Base-by-base conservation (phyloP, 2,113 vertebrate genomes). In the Oryzias curvinotus region DNA sequence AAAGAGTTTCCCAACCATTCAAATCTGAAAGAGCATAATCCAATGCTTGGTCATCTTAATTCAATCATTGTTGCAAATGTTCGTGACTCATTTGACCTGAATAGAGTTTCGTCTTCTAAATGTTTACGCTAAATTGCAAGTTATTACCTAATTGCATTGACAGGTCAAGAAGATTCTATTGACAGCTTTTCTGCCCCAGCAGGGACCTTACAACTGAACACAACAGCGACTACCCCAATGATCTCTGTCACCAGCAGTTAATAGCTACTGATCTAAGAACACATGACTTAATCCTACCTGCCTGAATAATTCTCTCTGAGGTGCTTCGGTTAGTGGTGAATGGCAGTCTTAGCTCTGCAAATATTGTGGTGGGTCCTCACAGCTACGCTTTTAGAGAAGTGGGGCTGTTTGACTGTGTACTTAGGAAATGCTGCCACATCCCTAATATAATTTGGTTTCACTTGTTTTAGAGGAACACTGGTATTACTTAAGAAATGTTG, bases 251-350 rank as follows among this genome's bases (percentile, higher is more conserved):
- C 21, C 21, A 69, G 52, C 41, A 53, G 58, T 58, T 76, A 71
- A 78, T 52, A 60, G 64, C 54, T 44, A 51, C 62, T 57, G 52
- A 72, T 75, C 62, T 68, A 41, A 74, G 28, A 70, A 28, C 44
- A 68, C 50, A 51, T 68, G 64, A 78, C 67, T 73, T 75, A 68
- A 65, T 68, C 60, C 69, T 64, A 16, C 36, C 55, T 64, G 47
- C 47, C 49, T 61, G 51, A 65, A 56, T 67, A 80, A 86, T 83
- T 82, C 57, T 47, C 42, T 48, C 30, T 16, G 17, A 26, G 4
- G 51, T 58, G 30, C 19, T 41, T 54, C 51, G 66, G 71, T 70
- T 58, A 64, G 65, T 51, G 67, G 25, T 67, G 51, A 58, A 45
- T 51, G 21, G 1, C 36, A 51, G 8, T 48, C 30, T 26, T 48